These are phyloP conservation scores for Agriopis leucophaearia DNA, from an alignment of 2,888 invertebrate species.

Conservation along the genomic window DNA sequence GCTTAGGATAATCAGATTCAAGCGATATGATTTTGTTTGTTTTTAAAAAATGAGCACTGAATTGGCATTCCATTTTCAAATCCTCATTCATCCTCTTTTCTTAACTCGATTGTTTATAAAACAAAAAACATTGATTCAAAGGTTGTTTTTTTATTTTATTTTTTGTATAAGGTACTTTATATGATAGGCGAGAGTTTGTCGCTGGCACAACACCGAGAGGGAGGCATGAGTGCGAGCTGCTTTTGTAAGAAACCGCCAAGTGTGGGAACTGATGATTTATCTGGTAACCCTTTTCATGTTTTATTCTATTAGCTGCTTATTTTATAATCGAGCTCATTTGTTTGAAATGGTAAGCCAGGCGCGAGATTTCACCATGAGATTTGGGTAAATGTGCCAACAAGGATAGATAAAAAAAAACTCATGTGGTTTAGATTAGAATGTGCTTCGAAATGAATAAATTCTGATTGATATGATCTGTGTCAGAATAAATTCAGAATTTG, in stretches of 20 bases:
- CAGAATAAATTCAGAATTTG: no score
- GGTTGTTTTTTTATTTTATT: no score
- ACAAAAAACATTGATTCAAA: neutral
- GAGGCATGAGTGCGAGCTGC: conserved; percentile 47
- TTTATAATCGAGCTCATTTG: conserved; percentile 35
- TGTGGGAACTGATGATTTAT: conserved; percentile 71
- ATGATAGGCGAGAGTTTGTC: conserved; percentile 74
- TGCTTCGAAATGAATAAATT: no score
- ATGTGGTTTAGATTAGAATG: no score
- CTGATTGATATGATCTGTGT: no score
- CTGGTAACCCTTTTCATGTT: conserved; percentile 55
- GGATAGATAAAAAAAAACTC: neutral
- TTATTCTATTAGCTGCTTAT: conserved; percentile 60
- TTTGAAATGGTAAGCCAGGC: conserved; percentile 7
- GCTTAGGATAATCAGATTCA: neutral
- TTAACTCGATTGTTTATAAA: conserved; percentile 7
- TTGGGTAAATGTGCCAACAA: neutral
- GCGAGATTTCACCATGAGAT: conserved; percentile 18
- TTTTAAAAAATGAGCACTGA: conserved; percentile 3
- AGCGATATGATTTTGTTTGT: neutral
- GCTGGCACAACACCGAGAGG: conserved; percentile 63
- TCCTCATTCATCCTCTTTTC: conserved; percentile 13
- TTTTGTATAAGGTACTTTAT: neutral
- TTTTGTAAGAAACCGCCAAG: conserved; percentile 59
- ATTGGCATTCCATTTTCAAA: conserved; percentile 27